These are phyloP conservation scores for Psilopsiagon aymara DNA, from an alignment of 2,113 vertebrate species.

Conservation along the genomic window DNA sequence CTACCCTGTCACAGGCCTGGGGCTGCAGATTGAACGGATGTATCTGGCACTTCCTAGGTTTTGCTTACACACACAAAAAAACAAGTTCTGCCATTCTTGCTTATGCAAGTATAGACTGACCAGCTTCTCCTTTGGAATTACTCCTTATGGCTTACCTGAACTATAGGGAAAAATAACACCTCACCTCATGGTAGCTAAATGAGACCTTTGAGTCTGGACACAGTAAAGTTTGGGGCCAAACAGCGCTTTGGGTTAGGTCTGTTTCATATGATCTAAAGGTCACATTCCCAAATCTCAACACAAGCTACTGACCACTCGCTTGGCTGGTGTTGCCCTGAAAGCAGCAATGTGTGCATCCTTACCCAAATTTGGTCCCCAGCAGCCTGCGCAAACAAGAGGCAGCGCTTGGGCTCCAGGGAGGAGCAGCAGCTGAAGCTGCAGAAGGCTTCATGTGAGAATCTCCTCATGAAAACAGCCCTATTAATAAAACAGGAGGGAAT, in stretches of 20 bases:
- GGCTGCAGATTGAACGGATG: not conserved
- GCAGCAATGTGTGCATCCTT: accelerated
- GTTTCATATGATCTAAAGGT: not conserved
- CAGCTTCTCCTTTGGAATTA: not conserved
- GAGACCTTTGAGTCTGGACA: not conserved
- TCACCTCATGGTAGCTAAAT: not conserved
- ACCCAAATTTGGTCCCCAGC: not conserved
- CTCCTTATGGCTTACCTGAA: not conserved
- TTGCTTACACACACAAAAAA: not conserved
- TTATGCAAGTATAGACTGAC: not conserved
- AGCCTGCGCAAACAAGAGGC: not conserved
- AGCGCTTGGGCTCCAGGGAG: not conserved
- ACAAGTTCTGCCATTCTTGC: not conserved
- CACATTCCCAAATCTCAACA: accelerated
- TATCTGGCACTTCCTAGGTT: not conserved
- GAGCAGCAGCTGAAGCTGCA: not conserved
- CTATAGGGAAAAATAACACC: not conserved
- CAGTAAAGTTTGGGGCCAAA: not conserved
- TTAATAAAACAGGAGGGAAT: conserved; percentile 59
- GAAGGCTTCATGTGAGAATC: not conserved
- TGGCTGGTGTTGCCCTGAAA: not conserved
- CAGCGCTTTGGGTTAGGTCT: not conserved
- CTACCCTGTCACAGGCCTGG: not conserved
- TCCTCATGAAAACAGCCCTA: not conserved
- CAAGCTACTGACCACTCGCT: not conserved